Evolutionary conservation across 2,888 invertebrate species (phyloP).

Genomic region (Ceramica pisi): DNA sequence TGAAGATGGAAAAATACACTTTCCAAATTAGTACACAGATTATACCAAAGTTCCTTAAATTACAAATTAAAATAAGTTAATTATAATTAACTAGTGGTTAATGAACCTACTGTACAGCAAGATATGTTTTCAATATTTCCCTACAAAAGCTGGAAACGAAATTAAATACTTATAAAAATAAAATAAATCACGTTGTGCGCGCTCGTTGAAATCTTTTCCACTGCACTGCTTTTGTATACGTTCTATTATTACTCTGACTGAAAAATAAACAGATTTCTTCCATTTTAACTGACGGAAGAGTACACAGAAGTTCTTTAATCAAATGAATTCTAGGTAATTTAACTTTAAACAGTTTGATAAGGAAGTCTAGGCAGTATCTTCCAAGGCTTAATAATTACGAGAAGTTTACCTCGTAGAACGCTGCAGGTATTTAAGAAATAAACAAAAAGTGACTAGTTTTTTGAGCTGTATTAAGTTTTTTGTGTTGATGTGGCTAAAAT

Average conservation of each 20-base stretch:
- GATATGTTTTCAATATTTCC: not conserved
- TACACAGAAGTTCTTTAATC: not conserved
- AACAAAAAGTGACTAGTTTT: not conserved
- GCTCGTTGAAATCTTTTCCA: slow-evolving; percentile 76
- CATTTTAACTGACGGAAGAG: not conserved
- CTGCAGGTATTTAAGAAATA: not conserved
- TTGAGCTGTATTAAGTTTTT: not conserved
- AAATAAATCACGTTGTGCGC: slow-evolving; percentile 16
- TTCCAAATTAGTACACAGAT: not conserved
- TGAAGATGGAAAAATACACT: not conserved
- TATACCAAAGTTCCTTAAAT: not conserved
- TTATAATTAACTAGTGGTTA: too few species aligned
- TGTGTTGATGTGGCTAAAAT: not conserved
- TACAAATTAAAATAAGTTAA: too few species aligned
- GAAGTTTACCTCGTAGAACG: slow-evolving; percentile 1
- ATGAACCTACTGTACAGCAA: too few species aligned
- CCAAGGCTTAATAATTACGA: slow-evolving; percentile 13
- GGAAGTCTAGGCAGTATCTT: not conserved
- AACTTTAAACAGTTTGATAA: not conserved
- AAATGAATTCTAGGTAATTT: not conserved
- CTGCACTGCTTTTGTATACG: slow-evolving; percentile 43
- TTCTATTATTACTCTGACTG: not conserved
- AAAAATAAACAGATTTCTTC: not conserved
- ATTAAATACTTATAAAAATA: slow-evolving; percentile 1
- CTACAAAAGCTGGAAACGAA: not conserved